phyloP scores from a whole-genome alignment of 2,888 invertebrate species.

The Bibio marci region DNA sequence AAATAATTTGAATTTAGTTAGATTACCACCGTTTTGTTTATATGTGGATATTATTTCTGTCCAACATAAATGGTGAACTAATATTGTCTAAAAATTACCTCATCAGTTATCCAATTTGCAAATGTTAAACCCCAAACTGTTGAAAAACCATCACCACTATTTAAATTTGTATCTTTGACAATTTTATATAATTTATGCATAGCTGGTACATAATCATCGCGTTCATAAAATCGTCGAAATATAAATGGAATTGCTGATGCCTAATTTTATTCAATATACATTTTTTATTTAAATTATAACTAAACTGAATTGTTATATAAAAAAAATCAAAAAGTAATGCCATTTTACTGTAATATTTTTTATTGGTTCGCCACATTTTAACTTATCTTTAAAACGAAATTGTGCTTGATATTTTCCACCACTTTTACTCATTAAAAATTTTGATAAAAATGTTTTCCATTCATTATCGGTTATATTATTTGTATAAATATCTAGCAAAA shows the following conservation, averaged over 20 bases:
- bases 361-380: constrained; percentile 43
- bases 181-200: constrained; percentile 47
- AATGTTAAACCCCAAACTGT: constrained; percentile 57
- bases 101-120: constrained; percentile 61
- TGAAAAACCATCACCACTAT: constrained; percentile 40
- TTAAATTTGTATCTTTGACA: constrained; percentile 38
- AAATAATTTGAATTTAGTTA: too few relatives aligned
- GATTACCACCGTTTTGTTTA: too few relatives aligned
- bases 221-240: constrained; percentile 40
- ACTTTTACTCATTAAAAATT: constrained; percentile 48
- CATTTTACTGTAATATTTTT: constrained; percentile 39
- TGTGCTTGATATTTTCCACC: constrained; percentile 52
- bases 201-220: constrained; percentile 51
- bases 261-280: constrained; percentile 18
- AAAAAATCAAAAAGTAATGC: too few relatives aligned
- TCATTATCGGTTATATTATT: constrained; percentile 32
- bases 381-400: constrained; percentile 40
- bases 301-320: too few relatives aligned
- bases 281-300: constrained; percentile 3
- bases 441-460: constrained; percentile 45
- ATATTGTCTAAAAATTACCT: constrained; percentile 28
- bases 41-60: too few relatives aligned
- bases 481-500: constrained; percentile 32
- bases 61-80: too few relatives aligned
- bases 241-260: constrained; percentile 44